Conservation (phyloP, 2,888 invertebrate species). For the Drosophila prolongata region DNA sequence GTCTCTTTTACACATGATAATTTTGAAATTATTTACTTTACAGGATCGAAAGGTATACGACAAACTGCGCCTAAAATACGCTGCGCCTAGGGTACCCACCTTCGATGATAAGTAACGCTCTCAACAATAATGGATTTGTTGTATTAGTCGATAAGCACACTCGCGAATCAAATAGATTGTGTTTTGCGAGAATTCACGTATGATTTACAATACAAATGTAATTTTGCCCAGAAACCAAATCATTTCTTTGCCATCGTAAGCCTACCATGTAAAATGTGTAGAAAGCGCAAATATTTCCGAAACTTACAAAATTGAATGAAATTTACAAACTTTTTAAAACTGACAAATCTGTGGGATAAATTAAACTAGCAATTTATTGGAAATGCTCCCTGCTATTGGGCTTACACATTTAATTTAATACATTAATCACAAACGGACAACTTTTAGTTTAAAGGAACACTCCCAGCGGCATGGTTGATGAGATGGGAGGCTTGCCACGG, state of each 20-base stretch:
- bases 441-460: slow-evolving; percentile 8
- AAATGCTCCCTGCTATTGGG: neutral
- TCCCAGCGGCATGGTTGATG: slow-evolving; percentile 26
- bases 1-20: accelerated
- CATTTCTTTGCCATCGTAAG: neutral
- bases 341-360: neutral
- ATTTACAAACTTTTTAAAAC: too few species aligned
- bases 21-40: neutral
- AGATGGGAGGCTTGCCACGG: slow-evolving; percentile 10
- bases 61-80: slow-evolving; percentile 89
- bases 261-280: neutral
- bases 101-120: slow-evolving; percentile 52
- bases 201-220: slow-evolving; percentile 12
- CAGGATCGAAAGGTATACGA: slow-evolving; percentile 92
- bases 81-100: slow-evolving; percentile 80
- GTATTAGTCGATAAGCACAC: slow-evolving; percentile 49
- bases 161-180: neutral
- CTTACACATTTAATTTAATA: slow-evolving; percentile 17
- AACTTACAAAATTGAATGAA: too few species aligned
- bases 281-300: too few species aligned
- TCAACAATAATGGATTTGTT: slow-evolving; percentile 42
- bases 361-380: neutral
- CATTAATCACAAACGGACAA: neutral
- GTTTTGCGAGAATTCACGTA: slow-evolving; percentile 2
- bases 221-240: slow-evolving; percentile 17